Evolutionary conservation across 2,888 invertebrate genomes (phyloP).

Genomic region (Eupithecia insigniata): DNA sequence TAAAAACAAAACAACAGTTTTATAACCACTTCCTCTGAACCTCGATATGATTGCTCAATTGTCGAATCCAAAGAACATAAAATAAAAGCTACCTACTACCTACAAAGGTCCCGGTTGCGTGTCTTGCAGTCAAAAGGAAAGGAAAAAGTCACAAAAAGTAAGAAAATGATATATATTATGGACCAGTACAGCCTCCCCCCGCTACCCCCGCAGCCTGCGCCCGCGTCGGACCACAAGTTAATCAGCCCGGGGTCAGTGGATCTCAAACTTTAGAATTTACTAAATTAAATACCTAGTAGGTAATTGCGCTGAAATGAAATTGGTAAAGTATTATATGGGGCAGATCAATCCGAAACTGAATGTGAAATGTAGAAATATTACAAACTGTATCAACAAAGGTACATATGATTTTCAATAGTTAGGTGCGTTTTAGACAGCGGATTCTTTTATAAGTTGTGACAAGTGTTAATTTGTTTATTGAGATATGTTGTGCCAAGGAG

Average conservation of each 20-base stretch:
- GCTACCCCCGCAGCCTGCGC: slow-evolving; percentile 47
- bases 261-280: slow-evolving; percentile 56
- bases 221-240: slow-evolving; percentile 72
- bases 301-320: not conserved
- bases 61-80: slow-evolving; percentile 20
- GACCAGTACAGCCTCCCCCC: slow-evolving; percentile 55
- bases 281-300: not conserved
- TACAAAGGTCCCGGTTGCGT: slow-evolving; percentile 31
- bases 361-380: not conserved
- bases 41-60: slow-evolving; percentile 23
- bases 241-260: slow-evolving; percentile 67
- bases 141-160: slow-evolving; percentile 61
- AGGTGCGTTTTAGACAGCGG: too few species aligned
- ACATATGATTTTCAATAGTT: too few species aligned
- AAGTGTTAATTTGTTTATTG: too few species aligned
- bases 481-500: too few species aligned
- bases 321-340: too few species aligned
- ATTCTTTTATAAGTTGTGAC: too few species aligned
- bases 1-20: not conserved
- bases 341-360: not conserved
- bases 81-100: slow-evolving; percentile 29
- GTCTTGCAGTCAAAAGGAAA: slow-evolving; percentile 48
- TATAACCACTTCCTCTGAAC: slow-evolving; percentile 11
- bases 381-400: not conserved
- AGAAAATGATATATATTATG: slow-evolving; percentile 74